Conservation (phyloP, 2,888 invertebrate genomes). For the Ectemnius lituratus region DNA sequence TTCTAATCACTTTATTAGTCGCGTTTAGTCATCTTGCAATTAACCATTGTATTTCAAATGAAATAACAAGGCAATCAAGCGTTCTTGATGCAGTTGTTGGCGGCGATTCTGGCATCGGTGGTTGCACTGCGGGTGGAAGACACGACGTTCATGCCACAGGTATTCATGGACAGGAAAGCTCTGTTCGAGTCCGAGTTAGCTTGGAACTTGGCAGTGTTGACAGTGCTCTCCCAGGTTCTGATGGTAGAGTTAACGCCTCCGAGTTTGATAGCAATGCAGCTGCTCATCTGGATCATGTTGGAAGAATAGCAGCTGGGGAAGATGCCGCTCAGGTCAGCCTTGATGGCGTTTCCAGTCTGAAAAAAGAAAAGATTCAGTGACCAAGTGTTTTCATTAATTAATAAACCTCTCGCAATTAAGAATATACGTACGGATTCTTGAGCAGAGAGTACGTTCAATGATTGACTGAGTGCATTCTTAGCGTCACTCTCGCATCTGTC, state of each 20-base stretch:
- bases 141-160: neutral
- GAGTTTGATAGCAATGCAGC: conserved; percentile 32
- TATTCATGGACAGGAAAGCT: fast-evolving
- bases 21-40: too few relatives aligned
- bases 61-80: neutral
- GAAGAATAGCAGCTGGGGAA: conserved; percentile 28
- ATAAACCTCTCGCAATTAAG: too few relatives aligned
- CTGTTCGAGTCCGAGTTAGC: neutral
- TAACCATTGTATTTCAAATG: too few relatives aligned
- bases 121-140: neutral
- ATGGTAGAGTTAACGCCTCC: conserved; percentile 7
- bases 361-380: conserved; percentile 15
- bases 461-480: neutral
- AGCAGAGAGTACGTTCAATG: neutral
- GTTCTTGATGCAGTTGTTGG: conserved; percentile 9
- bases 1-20: too few relatives aligned
- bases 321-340: conserved; percentile 29
- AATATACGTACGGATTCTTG: neutral
- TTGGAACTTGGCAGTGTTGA: neutral
- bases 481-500: neutral
- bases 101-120: conserved; percentile 7
- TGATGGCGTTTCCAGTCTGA: conserved; percentile 62
- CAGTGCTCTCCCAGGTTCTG: conserved; percentile 9
- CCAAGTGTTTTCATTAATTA: too few relatives aligned
- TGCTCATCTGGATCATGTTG: conserved; percentile 26